Evolutionary conservation across 2,113 vertebrate species (phyloP).

Genomic region (Lucifuga dentata): DNA sequence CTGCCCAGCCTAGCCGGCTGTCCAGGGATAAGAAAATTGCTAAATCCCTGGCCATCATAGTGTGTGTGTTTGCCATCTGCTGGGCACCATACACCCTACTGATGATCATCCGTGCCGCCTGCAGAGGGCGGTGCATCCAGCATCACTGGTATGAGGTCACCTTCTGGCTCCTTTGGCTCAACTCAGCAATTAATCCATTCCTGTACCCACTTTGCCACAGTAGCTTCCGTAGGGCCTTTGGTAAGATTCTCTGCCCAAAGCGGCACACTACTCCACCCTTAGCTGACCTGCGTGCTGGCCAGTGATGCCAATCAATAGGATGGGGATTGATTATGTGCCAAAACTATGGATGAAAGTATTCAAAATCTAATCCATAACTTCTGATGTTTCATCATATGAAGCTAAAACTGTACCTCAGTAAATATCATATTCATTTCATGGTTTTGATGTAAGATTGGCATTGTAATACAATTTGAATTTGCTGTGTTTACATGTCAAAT

Average conservation of each 20-base stretch:
- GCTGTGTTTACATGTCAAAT: neutral
- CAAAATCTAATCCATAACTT: constrained; percentile 3
- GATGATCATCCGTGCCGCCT: constrained; percentile 83
- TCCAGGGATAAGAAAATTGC: constrained; percentile 87
- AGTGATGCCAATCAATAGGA: constrained; percentile 21
- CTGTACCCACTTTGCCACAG: constrained; percentile 90
- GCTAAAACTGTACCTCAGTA: neutral
- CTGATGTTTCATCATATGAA: constrained; percentile 5
- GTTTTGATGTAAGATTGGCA: constrained; percentile 24
- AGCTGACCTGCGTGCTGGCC: constrained; percentile 58
- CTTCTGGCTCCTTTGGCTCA: constrained; percentile 93
- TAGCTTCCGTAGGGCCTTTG: constrained; percentile 85
- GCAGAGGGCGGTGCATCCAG: constrained; percentile 65
- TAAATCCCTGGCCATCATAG: constrained; percentile 86
- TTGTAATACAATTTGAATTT: neutral
- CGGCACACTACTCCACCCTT: constrained; percentile 54
- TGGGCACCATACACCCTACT: constrained; percentile 89
- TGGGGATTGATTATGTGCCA: constrained; percentile 20
- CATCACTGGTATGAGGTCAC: constrained; percentile 81
- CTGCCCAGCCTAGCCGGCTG: constrained; percentile 72
- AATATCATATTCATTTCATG: constrained; percentile 9
- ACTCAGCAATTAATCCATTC: constrained; percentile 89
- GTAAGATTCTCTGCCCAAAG: constrained; percentile 78
- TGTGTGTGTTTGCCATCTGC: constrained; percentile 85
- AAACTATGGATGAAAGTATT: constrained; percentile 22